These are phyloP conservation scores for Pristiophorus japonicus DNA, from an alignment of 2,113 vertebrate species.

Conservation along the genomic window DNA sequence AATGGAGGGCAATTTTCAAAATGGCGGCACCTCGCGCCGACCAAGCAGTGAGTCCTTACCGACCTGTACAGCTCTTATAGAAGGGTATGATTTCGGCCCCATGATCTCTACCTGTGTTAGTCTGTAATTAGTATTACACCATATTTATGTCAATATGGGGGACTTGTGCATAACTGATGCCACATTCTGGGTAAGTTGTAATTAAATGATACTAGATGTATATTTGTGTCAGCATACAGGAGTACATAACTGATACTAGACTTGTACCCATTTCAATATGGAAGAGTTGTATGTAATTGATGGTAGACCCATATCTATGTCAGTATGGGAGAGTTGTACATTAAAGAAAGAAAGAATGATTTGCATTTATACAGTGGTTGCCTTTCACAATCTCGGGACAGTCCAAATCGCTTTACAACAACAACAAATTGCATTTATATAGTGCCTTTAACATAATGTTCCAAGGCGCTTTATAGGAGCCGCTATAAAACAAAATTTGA, in stretches of 20 bases:
- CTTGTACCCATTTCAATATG: neutral
- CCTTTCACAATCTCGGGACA: neutral
- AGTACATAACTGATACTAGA: neutral
- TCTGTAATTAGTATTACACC: neutral
- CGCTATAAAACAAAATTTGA: neutral
- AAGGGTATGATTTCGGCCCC: too few species aligned
- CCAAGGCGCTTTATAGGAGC: neutral
- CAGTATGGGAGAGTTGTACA: neutral
- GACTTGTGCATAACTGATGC: neutral
- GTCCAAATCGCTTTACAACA: neutral
- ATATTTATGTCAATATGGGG: neutral
- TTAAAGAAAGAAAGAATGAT: neutral
- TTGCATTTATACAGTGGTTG: neutral
- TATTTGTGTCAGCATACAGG: neutral
- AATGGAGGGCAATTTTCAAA: too few species aligned
- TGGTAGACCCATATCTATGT: neutral
- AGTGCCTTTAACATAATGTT: neutral
- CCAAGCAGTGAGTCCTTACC: too few species aligned
- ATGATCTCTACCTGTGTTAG: neutral
- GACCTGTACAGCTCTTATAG: too few species aligned
- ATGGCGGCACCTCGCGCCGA: too few species aligned
- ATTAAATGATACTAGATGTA: neutral
- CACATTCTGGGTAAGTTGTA: neutral
- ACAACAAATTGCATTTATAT: neutral
- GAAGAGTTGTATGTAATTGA: neutral